phyloP scores from a whole-genome alignment of 2,888 invertebrate genomes.

The Volucella inanis region DNA sequence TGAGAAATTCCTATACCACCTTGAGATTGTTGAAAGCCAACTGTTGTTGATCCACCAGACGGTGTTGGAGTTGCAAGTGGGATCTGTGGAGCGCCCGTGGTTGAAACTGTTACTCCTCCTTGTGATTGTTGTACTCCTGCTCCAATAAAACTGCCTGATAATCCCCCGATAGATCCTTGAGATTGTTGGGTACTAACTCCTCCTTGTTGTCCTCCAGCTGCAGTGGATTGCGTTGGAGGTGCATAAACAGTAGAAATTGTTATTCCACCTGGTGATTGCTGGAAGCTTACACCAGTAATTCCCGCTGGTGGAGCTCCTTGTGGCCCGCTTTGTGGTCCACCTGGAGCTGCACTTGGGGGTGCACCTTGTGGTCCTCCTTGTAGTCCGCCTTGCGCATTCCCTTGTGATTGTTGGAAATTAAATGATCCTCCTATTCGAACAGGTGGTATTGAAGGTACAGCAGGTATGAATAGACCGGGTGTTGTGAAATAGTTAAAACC shows the following conservation, averaged over 20 bases:
- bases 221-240: constrained; percentile 57
- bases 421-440: too few relatives aligned
- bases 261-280: constrained; percentile 35
- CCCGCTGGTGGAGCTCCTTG: neutral
- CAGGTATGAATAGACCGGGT: too few relatives aligned
- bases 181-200: constrained; percentile 8
- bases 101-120: constrained; percentile 6
- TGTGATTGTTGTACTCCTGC: constrained; percentile 41
- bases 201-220: constrained; percentile 30
- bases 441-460: too few relatives aligned
- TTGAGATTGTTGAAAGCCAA: constrained; percentile 35
- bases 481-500: too few relatives aligned
- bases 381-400: neutral
- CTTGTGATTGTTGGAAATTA: neutral
- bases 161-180: neutral
- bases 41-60: constrained; percentile 12
- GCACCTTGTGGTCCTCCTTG: constrained; percentile 28
- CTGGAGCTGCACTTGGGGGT: constrained; percentile 2
- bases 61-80: constrained; percentile 32
- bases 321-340: neutral
- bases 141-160: neutral
- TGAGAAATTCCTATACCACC: constrained; percentile 19
- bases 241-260: neutral
- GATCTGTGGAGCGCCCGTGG: constrained; percentile 75
- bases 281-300: neutral